A percentile compares a stretch with the other conserved stretches of the same genome.
phyloP scores from a whole-genome alignment of 2,113 vertebrate species.

The Calonectris borealis region DNA sequence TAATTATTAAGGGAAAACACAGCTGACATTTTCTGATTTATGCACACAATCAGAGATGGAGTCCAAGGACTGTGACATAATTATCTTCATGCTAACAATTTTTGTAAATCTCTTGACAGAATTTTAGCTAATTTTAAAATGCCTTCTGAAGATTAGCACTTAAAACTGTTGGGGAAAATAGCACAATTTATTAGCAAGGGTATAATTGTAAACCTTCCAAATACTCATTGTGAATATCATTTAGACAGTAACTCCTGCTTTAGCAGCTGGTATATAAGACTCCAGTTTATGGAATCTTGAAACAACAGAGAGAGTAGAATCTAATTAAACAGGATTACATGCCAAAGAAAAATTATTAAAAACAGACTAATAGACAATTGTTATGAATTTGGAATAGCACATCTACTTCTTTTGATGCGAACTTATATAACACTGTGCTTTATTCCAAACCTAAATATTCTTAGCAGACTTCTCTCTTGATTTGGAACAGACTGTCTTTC shows the following conservation, averaged over 20 bases:
- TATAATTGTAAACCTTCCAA: slow-evolving; percentile 86
- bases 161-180: slow-evolving; percentile 85
- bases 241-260: slow-evolving; percentile 82
- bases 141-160: slow-evolving; percentile 82
- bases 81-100: slow-evolving; percentile 84
- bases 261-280: slow-evolving; percentile 83
- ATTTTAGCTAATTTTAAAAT: slow-evolving; percentile 87
- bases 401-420: slow-evolving; percentile 64
- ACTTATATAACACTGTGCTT: slow-evolving; percentile 53
- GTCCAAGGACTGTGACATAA: slow-evolving; percentile 84
- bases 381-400: slow-evolving; percentile 69
- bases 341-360: slow-evolving; percentile 86
- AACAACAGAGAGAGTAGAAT: slow-evolving; percentile 82
- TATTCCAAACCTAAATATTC: slow-evolving; percentile 54
- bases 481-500: slow-evolving; percentile 57
- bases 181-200: slow-evolving; percentile 86
- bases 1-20: slow-evolving; percentile 84
- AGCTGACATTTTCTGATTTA: slow-evolving; percentile 85
- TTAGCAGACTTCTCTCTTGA: slow-evolving; percentile 52
- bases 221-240: slow-evolving; percentile 85
- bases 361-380: slow-evolving; percentile 81
- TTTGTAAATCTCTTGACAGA: slow-evolving; percentile 84
- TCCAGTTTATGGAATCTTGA: slow-evolving; percentile 83
- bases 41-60: slow-evolving; percentile 82
- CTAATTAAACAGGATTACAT: slow-evolving; percentile 87